A percentile compares a stretch with the other conserved stretches of the same genome.
phyloP scores from a whole-genome alignment of 2,113 vertebrate species.

The Sapajus apella region DNA sequence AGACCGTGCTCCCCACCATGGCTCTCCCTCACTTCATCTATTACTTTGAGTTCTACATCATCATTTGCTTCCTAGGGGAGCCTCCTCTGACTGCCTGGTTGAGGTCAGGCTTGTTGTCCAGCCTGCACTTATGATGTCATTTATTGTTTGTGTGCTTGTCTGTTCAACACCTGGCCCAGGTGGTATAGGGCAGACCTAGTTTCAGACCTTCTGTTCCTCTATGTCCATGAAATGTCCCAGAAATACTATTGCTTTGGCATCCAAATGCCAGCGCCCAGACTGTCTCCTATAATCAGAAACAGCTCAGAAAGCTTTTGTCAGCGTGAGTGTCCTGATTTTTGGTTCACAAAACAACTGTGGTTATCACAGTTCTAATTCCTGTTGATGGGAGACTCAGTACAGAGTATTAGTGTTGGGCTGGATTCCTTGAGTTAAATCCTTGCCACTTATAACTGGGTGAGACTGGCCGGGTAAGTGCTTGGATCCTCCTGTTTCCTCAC shows the following conservation, averaged over 20 bases:
- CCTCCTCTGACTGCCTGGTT: not conserved
- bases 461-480: not conserved
- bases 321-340: conserved; percentile 36
- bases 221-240: not conserved
- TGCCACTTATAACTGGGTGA: not conserved
- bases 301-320: conserved; percentile 28
- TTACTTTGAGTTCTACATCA: not conserved
- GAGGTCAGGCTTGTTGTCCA: not conserved
- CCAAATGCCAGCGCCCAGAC: not conserved
- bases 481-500: not conserved
- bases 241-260: conserved; percentile 43
- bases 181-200: not conserved
- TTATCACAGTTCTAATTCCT: not conserved
- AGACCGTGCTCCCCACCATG: too few relatives aligned
- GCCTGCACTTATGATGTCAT: not conserved
- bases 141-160: not conserved
- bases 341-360: not conserved
- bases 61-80: not conserved
- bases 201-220: conserved; percentile 35
- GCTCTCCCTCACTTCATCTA: not conserved
- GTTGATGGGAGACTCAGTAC: not conserved
- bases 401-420: not conserved
- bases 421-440: not conserved
- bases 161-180: not conserved
- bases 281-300: conserved; percentile 36